These are phyloP conservation scores for Stratiomys singularior DNA, from an alignment of 2,888 invertebrate genomes.

Conservation along the genomic window DNA sequence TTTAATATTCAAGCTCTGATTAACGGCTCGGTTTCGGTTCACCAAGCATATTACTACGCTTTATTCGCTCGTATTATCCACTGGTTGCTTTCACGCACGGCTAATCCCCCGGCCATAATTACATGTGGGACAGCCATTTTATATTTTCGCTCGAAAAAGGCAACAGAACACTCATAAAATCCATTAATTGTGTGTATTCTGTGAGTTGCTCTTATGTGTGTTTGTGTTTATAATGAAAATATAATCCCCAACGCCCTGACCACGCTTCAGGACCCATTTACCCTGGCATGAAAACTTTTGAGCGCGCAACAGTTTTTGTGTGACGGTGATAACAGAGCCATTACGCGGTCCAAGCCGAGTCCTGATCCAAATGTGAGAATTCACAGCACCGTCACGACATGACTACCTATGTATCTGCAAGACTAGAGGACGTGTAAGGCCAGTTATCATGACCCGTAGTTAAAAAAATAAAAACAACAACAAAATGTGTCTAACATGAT, in stretches of 20 bases:
- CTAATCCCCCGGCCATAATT: conserved; percentile 32
- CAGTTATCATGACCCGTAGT: not conserved
- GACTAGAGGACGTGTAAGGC: not conserved
- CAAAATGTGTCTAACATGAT: not conserved
- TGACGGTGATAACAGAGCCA: conserved; percentile 4
- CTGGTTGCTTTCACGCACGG: conserved; percentile 34
- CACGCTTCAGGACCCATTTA: not conserved
- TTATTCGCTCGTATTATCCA: conserved; percentile 21
- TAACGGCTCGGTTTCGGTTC: conserved; percentile 24
- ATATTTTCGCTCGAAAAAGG: not conserved
- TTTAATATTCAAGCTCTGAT: conserved; percentile 24
- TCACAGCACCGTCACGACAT: not conserved
- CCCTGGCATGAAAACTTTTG: not conserved
- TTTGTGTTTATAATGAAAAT: conserved; percentile 33
- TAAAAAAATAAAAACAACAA: not conserved
- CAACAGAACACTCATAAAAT: conserved; percentile 4
- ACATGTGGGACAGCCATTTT: not conserved
- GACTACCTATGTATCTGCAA: not conserved
- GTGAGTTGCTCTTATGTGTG: not conserved
- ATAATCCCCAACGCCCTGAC: conserved; percentile 2
- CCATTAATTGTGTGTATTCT: conserved; percentile 4
- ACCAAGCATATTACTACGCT: conserved; percentile 26
- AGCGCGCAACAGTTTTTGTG: conserved; percentile 5
- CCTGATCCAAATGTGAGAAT: not conserved
- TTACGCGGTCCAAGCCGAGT: not conserved